A percentile compares a stretch with the other conserved stretches of the same genome.
These are phyloP conservation scores for Enteromius afrohamiltoni DNA, from an alignment of 2,797 vertebrate species.

Conservation along the genomic window DNA sequence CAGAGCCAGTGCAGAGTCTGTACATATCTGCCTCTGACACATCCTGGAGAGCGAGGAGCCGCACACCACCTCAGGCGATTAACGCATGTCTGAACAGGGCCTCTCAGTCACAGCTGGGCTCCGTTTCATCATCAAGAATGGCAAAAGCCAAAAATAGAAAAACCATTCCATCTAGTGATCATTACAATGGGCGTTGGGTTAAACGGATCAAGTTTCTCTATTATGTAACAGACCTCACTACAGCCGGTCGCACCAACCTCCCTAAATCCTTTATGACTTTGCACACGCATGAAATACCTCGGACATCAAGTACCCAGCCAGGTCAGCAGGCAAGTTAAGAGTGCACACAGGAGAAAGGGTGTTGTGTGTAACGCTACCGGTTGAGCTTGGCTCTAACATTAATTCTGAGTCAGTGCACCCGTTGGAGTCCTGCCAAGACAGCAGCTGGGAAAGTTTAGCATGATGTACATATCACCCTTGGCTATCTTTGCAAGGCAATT, in stretches of 20 bases:
- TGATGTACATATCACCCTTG: slow-evolving; percentile 28
- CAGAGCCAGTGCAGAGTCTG: background rate
- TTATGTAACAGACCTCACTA: slow-evolving; percentile 61
- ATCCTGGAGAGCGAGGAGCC: slow-evolving; percentile 51
- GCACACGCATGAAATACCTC: slow-evolving; percentile 56
- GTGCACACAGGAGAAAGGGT: slow-evolving; percentile 16
- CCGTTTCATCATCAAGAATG: slow-evolving; percentile 67
- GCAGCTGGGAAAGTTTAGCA: slow-evolving; percentile 37
- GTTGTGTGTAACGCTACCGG: slow-evolving; percentile 1
- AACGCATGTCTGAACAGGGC: slow-evolving; percentile 61
- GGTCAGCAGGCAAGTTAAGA: slow-evolving; percentile 6
- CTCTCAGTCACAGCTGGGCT: slow-evolving; percentile 50
- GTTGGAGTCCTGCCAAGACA: slow-evolving; percentile 49
- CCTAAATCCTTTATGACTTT: slow-evolving; percentile 49
- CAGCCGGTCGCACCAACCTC: slow-evolving; percentile 19
- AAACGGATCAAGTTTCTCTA: slow-evolving; percentile 60
- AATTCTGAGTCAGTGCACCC: slow-evolving; percentile 41
- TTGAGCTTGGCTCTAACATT: slow-evolving; percentile 10
- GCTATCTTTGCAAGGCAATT: background rate
- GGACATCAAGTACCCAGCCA: slow-evolving; percentile 38
- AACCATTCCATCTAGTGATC: slow-evolving; percentile 63
- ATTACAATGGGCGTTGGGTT: slow-evolving; percentile 60
- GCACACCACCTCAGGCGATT: slow-evolving; percentile 61
- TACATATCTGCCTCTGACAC: background rate
- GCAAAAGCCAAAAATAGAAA: slow-evolving; percentile 71